Evolutionary conservation across 2,113 vertebrate genomes (phyloP), one percentile per base, ranked within the genome.

Genomic region (Pteruthius melanotis): DNA sequence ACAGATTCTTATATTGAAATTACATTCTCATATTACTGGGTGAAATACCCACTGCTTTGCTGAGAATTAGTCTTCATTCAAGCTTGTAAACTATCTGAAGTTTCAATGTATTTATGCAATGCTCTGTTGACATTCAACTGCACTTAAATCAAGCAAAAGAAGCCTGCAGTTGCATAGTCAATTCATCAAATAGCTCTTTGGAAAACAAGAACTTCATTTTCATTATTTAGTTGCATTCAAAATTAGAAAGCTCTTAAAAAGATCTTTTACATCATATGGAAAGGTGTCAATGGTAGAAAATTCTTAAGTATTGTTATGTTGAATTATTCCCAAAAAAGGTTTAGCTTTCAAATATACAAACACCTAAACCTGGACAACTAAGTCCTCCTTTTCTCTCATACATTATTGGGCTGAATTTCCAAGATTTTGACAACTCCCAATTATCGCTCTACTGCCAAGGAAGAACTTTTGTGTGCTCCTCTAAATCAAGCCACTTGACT

Each of bases 41-140:
- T 83, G n/a, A 82, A 87, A 64, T 35, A 66, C 16, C 66, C 72
- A 49, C n/a, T 88, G 49, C 57, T 92, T 69, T 79, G 52, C 42
- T 68, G 52, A 71, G 26, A 72, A 72, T n/a, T 20, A 65, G 45
- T 78, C 81, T 87, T 81, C 69, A 59, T 75, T 95, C 77, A 89
- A 70, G 66, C 33, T 21, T 69, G 28, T 22, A 70, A 81, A 93
- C 74, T 70, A 91, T 35, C 13, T 87, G 61, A 77, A 84, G 40
- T 33, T 80, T 72, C 68, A 65, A 35, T 10, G 6, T 74, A 74
- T 76, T 80, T 65, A 76, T 57, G 18, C 37, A 76, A 60, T 1
- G 2, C 31, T 64, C 30, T 14, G 15, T 33, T 2, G 5, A 86
- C 31, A 79, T 47, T 57, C n/a, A 14, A 64, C n/a, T 69, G 37